Conservation (phyloP, 2,888 invertebrate species). For the Bursaphelenchus okinawaensis region DNA sequence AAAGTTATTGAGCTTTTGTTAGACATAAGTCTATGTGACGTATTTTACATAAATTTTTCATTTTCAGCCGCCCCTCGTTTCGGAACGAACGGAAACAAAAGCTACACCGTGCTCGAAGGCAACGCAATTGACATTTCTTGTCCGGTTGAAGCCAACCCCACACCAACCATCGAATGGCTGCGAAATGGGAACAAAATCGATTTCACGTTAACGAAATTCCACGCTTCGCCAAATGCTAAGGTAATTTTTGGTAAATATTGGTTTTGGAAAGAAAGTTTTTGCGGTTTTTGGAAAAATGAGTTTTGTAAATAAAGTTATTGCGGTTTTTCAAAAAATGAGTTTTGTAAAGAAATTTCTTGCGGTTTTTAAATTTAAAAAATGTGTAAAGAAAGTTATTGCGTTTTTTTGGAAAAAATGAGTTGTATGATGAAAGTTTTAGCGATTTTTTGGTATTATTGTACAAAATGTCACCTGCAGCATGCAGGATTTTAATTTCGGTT, state of each 20-base stretch:
- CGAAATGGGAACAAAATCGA: conserved; percentile 59
- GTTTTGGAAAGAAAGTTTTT: background rate
- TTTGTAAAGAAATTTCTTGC: too few species aligned
- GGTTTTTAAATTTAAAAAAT: too few species aligned
- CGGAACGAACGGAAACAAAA: conserved; percentile 46
- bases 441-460: too few species aligned
- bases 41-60: background rate
- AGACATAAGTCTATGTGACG: too few species aligned
- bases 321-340: too few species aligned
- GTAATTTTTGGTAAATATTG: background rate
- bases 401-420: too few species aligned
- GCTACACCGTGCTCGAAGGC: conserved; percentile 52
- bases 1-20: too few species aligned
- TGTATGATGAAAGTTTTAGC: too few species aligned
- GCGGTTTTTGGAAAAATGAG: background rate
- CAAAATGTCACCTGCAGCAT: too few species aligned
- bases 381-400: too few species aligned
- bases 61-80: conserved; percentile 60
- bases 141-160: conserved; percentile 59
- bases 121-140: conserved; percentile 44
- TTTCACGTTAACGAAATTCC: conserved; percentile 25
- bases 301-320: too few species aligned
- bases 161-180: conserved; percentile 65
- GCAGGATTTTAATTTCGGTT: too few species aligned
- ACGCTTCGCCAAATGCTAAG: conserved; percentile 9